Conservation (phyloP, 2,888 invertebrate species). For the Epirrita christyi region DNA sequence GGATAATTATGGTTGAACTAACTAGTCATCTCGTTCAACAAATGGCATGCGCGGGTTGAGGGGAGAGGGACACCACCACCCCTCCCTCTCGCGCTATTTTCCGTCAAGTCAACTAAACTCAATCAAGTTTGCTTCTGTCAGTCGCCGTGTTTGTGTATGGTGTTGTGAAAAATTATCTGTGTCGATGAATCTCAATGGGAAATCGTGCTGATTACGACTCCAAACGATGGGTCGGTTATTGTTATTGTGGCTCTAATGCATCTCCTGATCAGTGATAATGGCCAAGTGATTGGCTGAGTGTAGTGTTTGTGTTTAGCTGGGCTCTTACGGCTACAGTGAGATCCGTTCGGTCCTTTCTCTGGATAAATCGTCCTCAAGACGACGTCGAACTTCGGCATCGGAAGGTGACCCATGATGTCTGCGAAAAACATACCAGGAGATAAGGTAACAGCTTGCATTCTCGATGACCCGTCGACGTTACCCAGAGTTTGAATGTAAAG, state of each 20-base stretch:
- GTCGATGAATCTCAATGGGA: conserved; percentile 83
- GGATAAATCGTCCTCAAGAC: conserved; percentile 81
- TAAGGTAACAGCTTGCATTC: conserved; percentile 84
- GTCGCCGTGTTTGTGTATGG: conserved; percentile 83
- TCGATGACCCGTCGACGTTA: conserved; percentile 41
- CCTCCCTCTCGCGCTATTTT: conserved; percentile 82
- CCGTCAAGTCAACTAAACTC: conserved; percentile 72
- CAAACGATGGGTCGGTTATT: conserved; percentile 80
- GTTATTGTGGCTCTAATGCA: conserved; percentile 82
- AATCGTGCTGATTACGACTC: conserved; percentile 80
- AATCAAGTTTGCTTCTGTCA: conserved; percentile 83
- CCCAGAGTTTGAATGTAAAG: conserved; percentile 54
- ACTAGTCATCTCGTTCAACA: conserved; percentile 22
- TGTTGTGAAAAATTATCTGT: conserved; percentile 83
- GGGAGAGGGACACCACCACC: conserved; percentile 61
- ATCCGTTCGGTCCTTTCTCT: conserved; percentile 82
- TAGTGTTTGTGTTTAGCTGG: conserved; percentile 83
- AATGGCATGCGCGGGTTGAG: conserved; percentile 66
- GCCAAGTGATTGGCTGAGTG: conserved; percentile 82
- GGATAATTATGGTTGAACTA: conserved; percentile 35
- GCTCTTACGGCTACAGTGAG: conserved; percentile 79
- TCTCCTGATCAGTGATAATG: conserved; percentile 80
- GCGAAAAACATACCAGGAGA: conserved; percentile 93
- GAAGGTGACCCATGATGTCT: conserved; percentile 87
- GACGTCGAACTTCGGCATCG: conserved; percentile 74